Percentiles rank a stretch among this genome's conserved stretches.
Conservation (phyloP, 2,888 invertebrate species). For the Caenorhabditis angaria region DNA sequence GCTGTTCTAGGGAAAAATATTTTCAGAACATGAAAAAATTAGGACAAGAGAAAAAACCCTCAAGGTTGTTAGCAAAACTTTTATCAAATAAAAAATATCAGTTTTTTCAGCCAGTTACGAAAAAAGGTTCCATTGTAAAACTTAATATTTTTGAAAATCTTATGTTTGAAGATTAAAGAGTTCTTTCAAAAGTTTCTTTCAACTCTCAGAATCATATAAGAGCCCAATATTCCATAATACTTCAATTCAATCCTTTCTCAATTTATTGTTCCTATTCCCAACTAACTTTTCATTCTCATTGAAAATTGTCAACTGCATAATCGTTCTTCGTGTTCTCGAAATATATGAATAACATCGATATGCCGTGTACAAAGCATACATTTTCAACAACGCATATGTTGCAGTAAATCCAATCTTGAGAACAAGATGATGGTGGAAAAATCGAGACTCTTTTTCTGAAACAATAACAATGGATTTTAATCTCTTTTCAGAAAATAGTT, state of each 20-base stretch:
- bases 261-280: background rate
- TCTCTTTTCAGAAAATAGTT: too few relatives aligned
- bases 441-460: slow-evolving; percentile 9
- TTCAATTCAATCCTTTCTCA: background rate
- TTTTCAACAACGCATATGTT: slow-evolving; percentile 38
- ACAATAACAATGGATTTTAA: too few relatives aligned
- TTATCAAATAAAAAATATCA: too few relatives aligned
- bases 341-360: slow-evolving; percentile 49
- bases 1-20: too few relatives aligned
- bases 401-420: slow-evolving; percentile 40
- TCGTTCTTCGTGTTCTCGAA: slow-evolving; percentile 32
- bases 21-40: too few relatives aligned
- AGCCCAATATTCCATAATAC: background rate
- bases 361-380: slow-evolving; percentile 36
- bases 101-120: too few relatives aligned
- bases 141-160: background rate
- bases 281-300: slow-evolving; percentile 24
- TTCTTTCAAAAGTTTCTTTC: background rate
- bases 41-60: too few relatives aligned
- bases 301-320: slow-evolving; percentile 31
- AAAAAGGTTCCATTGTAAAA: too few relatives aligned
- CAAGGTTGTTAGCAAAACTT: too few relatives aligned
- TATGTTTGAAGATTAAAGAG: background rate
- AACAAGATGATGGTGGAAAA: slow-evolving; percentile 35
- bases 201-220: background rate